Percentiles rank a stretch among this genome's conserved stretches.
Conservation (phyloP, 2,797 vertebrate genomes). For the Notamacropus eugenii region DNA sequence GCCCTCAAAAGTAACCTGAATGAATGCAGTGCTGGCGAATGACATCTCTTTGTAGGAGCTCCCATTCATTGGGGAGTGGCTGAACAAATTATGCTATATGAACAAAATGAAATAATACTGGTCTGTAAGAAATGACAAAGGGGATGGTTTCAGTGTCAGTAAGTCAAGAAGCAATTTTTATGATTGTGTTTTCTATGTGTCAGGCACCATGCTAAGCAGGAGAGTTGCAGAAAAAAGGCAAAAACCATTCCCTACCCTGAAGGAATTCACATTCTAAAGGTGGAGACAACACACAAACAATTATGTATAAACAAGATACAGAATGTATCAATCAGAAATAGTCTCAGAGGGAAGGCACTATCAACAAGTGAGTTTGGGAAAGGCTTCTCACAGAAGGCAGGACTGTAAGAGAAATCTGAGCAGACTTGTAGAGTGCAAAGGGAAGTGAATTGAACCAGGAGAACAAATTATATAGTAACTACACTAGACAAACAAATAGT, state of each 20-base stretch:
- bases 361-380: neutral
- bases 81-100: neutral
- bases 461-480: neutral
- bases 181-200: neutral
- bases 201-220: neutral
- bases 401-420: neutral
- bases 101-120: neutral
- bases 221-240: neutral
- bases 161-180: neutral
- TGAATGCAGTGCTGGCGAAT: conserved; percentile 44
- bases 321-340: neutral
- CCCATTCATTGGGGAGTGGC: neutral
- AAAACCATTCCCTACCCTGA: neutral
- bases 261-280: neutral
- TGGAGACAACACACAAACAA: neutral
- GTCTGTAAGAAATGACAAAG: neutral
- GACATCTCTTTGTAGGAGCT: neutral
- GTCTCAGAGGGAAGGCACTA: neutral
- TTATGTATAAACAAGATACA: neutral
- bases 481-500: neutral
- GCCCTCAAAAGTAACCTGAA: conserved; percentile 37
- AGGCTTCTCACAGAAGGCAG: neutral
- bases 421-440: neutral
- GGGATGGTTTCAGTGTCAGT: neutral
- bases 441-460: neutral